Conservation (phyloP, 2,888 invertebrate species). For the Acanthosepion esculentum region DNA sequence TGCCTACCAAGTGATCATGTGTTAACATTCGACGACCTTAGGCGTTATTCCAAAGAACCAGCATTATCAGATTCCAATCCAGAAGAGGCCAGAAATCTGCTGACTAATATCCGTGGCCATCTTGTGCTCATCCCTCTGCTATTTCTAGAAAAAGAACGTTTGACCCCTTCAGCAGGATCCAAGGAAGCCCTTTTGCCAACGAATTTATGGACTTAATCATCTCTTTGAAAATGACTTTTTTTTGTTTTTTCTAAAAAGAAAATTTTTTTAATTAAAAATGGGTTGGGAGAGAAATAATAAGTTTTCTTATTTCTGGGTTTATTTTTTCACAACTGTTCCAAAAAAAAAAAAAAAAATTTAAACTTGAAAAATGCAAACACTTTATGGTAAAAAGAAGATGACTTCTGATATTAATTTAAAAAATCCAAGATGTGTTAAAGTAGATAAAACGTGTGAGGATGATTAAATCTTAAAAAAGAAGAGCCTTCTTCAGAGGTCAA, state of each 20-base stretch:
- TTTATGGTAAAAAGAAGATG: no score
- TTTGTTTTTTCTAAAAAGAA: not conserved
- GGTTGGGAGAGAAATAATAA: no score
- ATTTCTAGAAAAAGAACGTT: constrained; percentile 89
- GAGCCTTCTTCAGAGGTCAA: no score
- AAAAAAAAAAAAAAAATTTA: no score
- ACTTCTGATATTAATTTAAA: no score
- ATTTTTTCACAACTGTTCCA: no score
- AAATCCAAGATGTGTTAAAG: no score
- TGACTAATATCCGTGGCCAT: constrained; percentile 87
- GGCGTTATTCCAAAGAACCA: constrained; percentile 83
- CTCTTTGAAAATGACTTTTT: not conserved
- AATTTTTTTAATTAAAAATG: no score
- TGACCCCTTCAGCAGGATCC: constrained; percentile 87
- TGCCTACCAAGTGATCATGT: constrained; percentile 91
- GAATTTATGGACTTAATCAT: constrained; percentile 88
- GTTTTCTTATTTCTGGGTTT: no score
- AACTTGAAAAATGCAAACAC: no score
- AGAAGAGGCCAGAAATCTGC: constrained; percentile 79
- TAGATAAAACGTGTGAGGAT: no score
- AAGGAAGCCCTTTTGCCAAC: constrained; percentile 95
- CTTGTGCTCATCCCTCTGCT: constrained; percentile 91
- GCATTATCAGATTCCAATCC: constrained; percentile 85
- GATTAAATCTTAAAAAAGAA: no score
- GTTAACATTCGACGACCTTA: constrained; percentile 85